phyloP scores from a whole-genome alignment of 1,140 invertebrate genomes.

The Thaumatotibia leucotreta region DNA sequence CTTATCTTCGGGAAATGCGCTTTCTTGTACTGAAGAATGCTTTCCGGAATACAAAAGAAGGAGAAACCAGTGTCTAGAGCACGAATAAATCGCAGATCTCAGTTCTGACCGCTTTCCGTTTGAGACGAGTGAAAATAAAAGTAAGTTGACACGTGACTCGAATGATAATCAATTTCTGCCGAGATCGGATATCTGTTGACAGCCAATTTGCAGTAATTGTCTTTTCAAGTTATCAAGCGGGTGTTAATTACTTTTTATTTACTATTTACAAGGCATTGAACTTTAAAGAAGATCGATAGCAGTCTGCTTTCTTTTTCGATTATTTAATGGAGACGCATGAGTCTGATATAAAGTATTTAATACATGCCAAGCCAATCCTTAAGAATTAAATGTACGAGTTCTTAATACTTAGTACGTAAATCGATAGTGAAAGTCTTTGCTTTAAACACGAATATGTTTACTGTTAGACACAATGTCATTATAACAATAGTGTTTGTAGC shows the following conservation, averaged over 20 bases:
- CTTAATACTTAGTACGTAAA: conserved; percentile 29
- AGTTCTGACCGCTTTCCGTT: conserved; percentile 44
- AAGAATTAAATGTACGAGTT: conserved; percentile 22
- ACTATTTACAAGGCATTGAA: neutral
- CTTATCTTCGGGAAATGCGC: conserved; percentile 26
- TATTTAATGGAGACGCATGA: neutral
- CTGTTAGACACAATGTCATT: neutral
- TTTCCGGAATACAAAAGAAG: conserved; percentile 57
- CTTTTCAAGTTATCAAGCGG: neutral
- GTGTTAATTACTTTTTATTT: neutral
- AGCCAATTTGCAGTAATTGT: conserved; percentile 1
- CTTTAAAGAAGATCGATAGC: neutral
- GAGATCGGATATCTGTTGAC: neutral
- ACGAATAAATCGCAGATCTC: conserved; percentile 28
- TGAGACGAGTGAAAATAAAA: conserved; percentile 19
- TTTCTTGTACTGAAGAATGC: conserved; percentile 27
- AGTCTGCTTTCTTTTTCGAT: neutral
- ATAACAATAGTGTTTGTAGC: neutral
- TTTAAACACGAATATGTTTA: conserved; percentile 17
- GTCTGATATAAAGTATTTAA: neutral
- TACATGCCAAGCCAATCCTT: neutral
- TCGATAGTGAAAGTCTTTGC: conserved; percentile 54
- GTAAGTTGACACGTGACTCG: conserved; percentile 26
- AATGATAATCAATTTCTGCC: conserved; percentile 30
- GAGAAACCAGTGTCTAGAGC: conserved; percentile 44